Evolutionary conservation across 1,140 invertebrate species (phyloP).

Genomic region (Battus philenor): DNA sequence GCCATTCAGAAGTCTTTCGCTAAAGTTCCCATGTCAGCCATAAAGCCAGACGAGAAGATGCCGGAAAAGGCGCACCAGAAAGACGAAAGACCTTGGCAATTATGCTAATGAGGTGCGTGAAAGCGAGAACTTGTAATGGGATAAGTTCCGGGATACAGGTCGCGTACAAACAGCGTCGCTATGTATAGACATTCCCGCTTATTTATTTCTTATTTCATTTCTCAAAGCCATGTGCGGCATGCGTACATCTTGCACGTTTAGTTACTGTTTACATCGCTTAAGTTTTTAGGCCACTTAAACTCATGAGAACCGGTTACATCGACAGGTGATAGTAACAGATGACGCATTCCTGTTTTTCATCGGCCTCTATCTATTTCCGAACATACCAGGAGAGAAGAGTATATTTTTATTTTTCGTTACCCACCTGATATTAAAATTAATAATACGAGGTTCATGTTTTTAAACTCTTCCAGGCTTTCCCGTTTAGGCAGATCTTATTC

Average conservation of each 20-base stretch:
- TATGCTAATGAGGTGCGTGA: constrained; percentile 11
- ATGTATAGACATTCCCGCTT: background rate
- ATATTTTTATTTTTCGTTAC: no score
- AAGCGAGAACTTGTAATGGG: constrained; percentile 26
- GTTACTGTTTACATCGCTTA: no score
- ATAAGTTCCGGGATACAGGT: constrained; percentile 25
- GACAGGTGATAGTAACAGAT: background rate
- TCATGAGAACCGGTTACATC: background rate
- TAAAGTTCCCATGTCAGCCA: no score
- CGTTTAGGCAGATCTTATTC: no score
- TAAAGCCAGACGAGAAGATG: background rate
- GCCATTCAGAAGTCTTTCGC: no score
- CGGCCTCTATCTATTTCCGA: no score
- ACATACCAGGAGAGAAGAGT: no score
- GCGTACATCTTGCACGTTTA: constrained; percentile 1
- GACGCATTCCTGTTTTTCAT: no score
- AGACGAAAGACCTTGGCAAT: constrained; percentile 5
- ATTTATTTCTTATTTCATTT: constrained; percentile 6
- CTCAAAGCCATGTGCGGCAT: background rate
- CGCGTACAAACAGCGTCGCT: constrained; percentile 22
- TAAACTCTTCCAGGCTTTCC: no score
- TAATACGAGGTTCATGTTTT: no score
- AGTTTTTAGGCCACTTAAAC: constrained; percentile 4
- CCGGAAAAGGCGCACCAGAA: background rate
- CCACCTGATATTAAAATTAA: no score